Base-by-base conservation (phyloP, 1,140 invertebrate species). In the Oedothorax gibbosus region DNA sequence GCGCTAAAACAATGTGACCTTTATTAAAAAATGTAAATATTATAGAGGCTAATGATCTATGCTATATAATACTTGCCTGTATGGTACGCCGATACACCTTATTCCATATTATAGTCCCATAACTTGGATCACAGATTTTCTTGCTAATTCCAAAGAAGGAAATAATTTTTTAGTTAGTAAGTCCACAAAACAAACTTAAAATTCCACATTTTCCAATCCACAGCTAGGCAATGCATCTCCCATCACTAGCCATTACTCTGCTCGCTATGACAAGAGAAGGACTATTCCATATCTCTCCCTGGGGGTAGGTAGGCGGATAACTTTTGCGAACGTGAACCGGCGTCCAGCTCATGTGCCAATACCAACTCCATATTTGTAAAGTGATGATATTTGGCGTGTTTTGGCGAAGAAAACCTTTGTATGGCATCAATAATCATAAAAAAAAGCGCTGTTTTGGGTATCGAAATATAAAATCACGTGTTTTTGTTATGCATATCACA, bases 1-100 rank as follows among this genome's bases (percentile, higher is more conserved):
- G n/a, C 69, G 20, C 18, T 53, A 82, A 35, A 79, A 72, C 81
- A 83, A 83, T 83, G 81, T 83, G 81, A 83, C 81, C 81, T 83
- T 83, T 82, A 62, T 35, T 35, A 83, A 83, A 82, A 83, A 83
- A 83, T 75, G 71, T 83, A 75, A 75, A 83, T 75, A 83, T 80
- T 69, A 83, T 18, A 83, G 50, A 83, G 81, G 81, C 81, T 83
- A 83, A 83, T 83, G 81, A 83, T 83, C 81, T 51, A 49, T 66
- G 56, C 56, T 35, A 53, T 21, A 72, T 35, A 54, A 72, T 69
- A 83, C 81, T 75, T 75, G 69, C 71, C 69, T 75, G 15, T 35
- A 35, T 62, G 35, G 57, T 20, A 72, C 69, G 73, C 9, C 64
- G 78, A 69, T 69, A 57, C 78, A 71, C 35, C 10, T 66, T 51